phyloP scores from a whole-genome alignment of 2,888 invertebrate species.

The Scelioninae gen. 1 region DNA sequence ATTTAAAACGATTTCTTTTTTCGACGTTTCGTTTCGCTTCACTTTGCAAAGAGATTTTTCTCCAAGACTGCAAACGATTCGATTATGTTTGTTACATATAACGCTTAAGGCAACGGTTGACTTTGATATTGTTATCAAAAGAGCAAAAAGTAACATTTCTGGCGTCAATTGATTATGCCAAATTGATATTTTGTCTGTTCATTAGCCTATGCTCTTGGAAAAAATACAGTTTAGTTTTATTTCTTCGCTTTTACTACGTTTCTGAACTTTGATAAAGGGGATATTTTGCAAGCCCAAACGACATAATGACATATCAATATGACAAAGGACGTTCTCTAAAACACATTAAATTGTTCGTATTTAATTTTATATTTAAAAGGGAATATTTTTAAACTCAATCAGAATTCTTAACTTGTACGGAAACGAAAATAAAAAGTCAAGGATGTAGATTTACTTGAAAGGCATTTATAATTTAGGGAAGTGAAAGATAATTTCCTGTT shows the following conservation, averaged over 20 bases:
- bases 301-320: neutral
- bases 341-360: conserved; percentile 4
- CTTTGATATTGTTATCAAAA: conserved; percentile 35
- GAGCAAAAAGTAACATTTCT: neutral
- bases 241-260: no score
- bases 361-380: conserved; percentile 31
- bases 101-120: conserved; percentile 1
- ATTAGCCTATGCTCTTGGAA: neutral
- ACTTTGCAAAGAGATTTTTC: conserved; percentile 39
- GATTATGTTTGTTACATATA: conserved; percentile 40
- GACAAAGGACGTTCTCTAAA: conserved; percentile 14
- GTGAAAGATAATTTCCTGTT: neutral
- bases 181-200: conserved; percentile 18
- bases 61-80: conserved; percentile 17
- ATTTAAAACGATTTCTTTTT: conserved; percentile 47
- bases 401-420: conserved; percentile 6
- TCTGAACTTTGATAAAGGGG: no score
- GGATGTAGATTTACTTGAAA: neutral
- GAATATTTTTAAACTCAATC: conserved; percentile 32
- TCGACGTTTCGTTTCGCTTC: conserved; percentile 35
- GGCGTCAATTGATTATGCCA: conserved; percentile 16
- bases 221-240: neutral
- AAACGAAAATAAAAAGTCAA: neutral
- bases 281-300: no score
- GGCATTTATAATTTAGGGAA: neutral